Percentiles rank a stretch among this genome's conserved stretches.
phyloP scores from a whole-genome alignment of 2,797 vertebrate genomes.

The Tolypeutes matacus region DNA sequence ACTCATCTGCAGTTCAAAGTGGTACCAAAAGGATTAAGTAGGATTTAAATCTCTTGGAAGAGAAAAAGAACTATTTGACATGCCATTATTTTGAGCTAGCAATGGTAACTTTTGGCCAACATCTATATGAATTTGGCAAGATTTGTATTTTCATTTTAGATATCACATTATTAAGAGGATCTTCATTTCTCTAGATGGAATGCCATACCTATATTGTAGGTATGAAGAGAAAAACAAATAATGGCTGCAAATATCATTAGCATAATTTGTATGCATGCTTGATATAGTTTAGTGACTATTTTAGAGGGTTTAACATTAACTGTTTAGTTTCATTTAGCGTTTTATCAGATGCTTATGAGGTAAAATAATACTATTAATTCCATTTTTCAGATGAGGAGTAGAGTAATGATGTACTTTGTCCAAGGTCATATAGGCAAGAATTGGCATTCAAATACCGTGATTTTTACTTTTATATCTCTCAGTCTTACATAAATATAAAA shows the following conservation, averaged over 20 bases:
- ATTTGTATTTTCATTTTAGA: background rate
- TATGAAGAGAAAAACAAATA: conserved; percentile 24
- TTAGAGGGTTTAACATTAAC: background rate
- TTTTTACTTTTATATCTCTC: background rate
- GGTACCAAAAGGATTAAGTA: background rate
- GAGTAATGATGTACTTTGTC: background rate
- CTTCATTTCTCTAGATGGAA: background rate
- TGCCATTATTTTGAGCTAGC: background rate
- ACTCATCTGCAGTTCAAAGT: background rate
- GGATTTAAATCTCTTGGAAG: conserved; percentile 23
- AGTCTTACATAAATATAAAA: background rate
- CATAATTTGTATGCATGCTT: background rate
- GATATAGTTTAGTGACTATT: background rate
- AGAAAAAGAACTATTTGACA: background rate
- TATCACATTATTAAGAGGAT: background rate
- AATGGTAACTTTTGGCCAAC: background rate
- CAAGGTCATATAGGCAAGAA: background rate
- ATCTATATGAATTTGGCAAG: background rate
- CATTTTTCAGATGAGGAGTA: background rate
- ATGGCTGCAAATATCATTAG: background rate
- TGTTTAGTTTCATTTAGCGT: conserved; percentile 18
- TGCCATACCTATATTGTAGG: background rate
- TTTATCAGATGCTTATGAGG: background rate
- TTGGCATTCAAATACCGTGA: background rate
- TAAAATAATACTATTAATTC: background rate